Percentiles rank a stretch among this genome's conserved stretches.
Conservation (phyloP, 2,113 vertebrate species). For the Lepidiolamprologus cunningtoni region DNA sequence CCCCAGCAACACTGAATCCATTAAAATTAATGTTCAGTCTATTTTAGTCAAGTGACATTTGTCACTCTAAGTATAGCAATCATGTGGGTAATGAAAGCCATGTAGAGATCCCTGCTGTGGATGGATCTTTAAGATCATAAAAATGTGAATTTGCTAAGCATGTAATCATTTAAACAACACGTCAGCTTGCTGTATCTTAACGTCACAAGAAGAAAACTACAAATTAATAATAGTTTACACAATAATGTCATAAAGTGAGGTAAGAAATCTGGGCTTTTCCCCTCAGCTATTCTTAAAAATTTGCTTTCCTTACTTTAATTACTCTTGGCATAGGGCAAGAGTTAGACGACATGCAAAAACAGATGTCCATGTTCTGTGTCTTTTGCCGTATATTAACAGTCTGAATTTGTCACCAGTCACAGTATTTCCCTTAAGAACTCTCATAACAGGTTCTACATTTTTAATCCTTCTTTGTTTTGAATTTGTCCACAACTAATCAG, state of each 20-base stretch:
- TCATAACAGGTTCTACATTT: background rate
- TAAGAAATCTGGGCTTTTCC: background rate
- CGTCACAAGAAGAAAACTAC: background rate
- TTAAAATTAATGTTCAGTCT: constrained; percentile 9
- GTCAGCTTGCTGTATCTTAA: background rate
- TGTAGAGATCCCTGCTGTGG: background rate
- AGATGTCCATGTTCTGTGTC: background rate
- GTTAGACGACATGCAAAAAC: background rate
- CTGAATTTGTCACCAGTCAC: background rate
- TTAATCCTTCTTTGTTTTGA: background rate
- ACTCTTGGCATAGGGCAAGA: background rate
- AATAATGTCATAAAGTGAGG: background rate
- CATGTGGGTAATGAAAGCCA: constrained; percentile 15
- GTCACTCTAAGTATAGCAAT: constrained; percentile 16
- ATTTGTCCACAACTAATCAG: background rate
- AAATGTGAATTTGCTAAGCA: background rate
- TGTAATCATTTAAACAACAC: background rate
- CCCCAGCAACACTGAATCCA: background rate
- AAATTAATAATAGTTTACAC: background rate
- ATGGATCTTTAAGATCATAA: constrained; percentile 32
- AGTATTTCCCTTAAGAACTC: background rate
- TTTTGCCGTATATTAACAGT: background rate
- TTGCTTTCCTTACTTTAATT: background rate
- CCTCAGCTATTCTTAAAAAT: background rate
- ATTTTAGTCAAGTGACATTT: constrained; percentile 30